Evolutionary conservation across 2,797 vertebrate species (phyloP).

Genomic region (Onychomys torridus): DNA sequence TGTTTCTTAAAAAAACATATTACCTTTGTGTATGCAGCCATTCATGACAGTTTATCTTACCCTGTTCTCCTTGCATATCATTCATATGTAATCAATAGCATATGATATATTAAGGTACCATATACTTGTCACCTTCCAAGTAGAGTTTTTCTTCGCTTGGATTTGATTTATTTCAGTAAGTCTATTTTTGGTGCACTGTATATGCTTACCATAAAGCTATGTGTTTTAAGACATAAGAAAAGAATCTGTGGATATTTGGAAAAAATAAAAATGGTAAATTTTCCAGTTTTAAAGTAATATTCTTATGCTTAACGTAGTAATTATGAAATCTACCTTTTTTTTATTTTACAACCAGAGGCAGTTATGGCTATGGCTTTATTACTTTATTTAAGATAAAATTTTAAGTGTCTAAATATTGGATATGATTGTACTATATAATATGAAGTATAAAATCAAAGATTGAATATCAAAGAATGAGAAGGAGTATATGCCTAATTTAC

Average conservation of each 20-base stretch:
- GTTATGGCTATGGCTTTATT: not conserved
- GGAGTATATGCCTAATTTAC: conserved; percentile 1
- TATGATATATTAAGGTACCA: not conserved
- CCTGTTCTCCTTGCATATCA: not conserved
- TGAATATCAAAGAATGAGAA: not conserved
- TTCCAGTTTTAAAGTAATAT: conserved; percentile 32
- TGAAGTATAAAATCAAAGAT: not conserved
- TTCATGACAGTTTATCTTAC: conserved; percentile 6
- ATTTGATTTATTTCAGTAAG: conserved; percentile 13
- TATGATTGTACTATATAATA: not conserved
- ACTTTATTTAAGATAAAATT: conserved; percentile 17
- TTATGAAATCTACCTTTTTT: conserved; percentile 26
- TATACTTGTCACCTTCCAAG: not conserved
- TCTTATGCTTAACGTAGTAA: not conserved
- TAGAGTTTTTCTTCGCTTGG: not conserved
- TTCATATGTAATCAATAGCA: conserved; percentile 25
- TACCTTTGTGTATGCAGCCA: not conserved
- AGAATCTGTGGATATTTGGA: not conserved
- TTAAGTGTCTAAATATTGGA: conserved; percentile 23
- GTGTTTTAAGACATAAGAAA: not conserved
- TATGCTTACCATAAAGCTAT: not conserved
- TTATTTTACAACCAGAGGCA: not conserved
- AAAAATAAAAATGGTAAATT: not conserved
- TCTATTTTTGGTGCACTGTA: not conserved
- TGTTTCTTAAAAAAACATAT: not conserved